Base-by-base conservation (phyloP, 1,140 invertebrate genomes). In the Ips nitidus region DNA sequence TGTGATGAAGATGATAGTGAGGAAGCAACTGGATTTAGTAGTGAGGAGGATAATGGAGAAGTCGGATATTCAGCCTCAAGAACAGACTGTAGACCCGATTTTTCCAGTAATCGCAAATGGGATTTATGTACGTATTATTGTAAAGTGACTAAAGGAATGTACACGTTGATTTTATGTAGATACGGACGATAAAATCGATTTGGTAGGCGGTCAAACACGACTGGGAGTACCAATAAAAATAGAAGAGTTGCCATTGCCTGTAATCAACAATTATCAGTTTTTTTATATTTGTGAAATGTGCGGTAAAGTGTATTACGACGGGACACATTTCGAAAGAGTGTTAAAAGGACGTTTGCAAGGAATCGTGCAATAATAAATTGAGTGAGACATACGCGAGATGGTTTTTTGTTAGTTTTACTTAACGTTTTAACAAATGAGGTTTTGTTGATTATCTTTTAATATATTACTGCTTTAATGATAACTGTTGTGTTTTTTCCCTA, bases 241-340 rank as follows among this genome's bases (percentile, higher is more conserved):
- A 5, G 77, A 84, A 7, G 77, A 79, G 57, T 73, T 88, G 68
- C 84, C 84, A 8, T 40, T 77, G 1, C 77, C 78, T 3, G 76
- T 86, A 45, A 74, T 88, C 7, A 74, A 80, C 43, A 80, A 81
- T 47, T 80, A 85, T 3, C 74, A 83, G 2, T 39, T 78, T 3
- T 90, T 87, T 79, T 89, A 86, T 73, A 78, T 88, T 41, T 90
- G 89, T 75, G 82, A 85, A 56, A 73, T 75, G 5, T 90, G 89
- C 78, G 89, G 89, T 1, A 86, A 89, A 73, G 78, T 86, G 41
- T 89, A 86, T 74, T 90, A 89, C 88, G 84, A 87, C 70, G 88
- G 87, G 1, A 81, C 79, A 0, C 86, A 88, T 73, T 83, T 84
- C 70, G 83, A 85, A 39, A 74, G 79, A 52, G 79, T 83, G 2